phyloP scores from a whole-genome alignment of 2,888 invertebrate species.

The Peribatodes rhomboidaria region DNA sequence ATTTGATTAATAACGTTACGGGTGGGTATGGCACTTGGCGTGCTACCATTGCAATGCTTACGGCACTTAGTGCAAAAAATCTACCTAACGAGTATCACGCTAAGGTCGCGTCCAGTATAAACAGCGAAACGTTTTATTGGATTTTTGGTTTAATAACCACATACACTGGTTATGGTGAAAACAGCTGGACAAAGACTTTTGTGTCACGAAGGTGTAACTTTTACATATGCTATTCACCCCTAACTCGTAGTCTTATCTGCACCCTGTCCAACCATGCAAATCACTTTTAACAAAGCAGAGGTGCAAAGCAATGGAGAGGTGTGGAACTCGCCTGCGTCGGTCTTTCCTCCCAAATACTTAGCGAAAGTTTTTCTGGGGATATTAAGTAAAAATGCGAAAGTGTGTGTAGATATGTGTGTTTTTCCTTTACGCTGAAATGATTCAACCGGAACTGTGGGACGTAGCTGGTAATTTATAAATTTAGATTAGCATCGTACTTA shows the following conservation, averaged over 20 bases:
- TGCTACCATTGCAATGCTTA: slow-evolving; percentile 52
- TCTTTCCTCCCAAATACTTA: no score
- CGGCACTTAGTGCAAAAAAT: slow-evolving; percentile 58
- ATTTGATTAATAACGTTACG: slow-evolving; percentile 36
- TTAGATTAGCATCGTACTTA: not conserved
- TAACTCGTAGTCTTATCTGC: not conserved
- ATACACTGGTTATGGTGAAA: not conserved
- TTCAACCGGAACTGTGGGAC: no score
- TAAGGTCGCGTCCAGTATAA: slow-evolving; percentile 62
- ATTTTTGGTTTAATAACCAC: slow-evolving; percentile 14
- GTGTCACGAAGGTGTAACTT: slow-evolving; percentile 9
- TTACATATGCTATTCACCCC: slow-evolving; percentile 12
- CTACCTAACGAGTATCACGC: slow-evolving; percentile 64
- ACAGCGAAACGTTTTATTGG: not conserved
- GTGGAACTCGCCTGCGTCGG: no score
- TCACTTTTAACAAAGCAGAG: no score
- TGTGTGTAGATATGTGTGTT: no score
- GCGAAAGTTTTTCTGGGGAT: no score
- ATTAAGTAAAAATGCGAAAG: no score
- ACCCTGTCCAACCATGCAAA: not conserved
- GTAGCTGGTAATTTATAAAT: not conserved
- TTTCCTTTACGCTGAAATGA: no score
- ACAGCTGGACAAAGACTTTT: slow-evolving; percentile 7
- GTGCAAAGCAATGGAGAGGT: no score
- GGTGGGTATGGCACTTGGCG: slow-evolving; percentile 39